Percentiles rank a stretch among this genome's conserved stretches.
Conservation (phyloP, 2,113 vertebrate species). For the Centropus bengalensis region DNA sequence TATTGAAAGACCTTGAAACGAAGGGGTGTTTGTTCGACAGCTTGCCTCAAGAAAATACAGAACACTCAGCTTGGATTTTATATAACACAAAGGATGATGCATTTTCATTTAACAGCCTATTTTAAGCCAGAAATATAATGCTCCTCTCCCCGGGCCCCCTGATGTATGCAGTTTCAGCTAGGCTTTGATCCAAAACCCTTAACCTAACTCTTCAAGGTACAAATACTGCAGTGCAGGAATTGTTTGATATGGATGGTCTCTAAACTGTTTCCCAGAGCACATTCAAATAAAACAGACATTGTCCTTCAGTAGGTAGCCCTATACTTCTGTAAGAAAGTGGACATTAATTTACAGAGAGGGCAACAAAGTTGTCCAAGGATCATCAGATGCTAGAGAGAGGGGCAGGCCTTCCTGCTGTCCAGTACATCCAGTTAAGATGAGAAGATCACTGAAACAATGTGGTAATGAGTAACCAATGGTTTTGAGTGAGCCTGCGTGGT, state of each 20-base stretch:
- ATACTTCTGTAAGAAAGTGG: neutral
- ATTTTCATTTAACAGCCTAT: conserved; percentile 43
- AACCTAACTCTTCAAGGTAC: neutral
- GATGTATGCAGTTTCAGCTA: conserved; percentile 11
- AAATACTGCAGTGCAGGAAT: neutral
- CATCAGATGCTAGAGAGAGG: neutral
- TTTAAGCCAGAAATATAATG: conserved; percentile 35
- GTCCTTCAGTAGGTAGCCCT: neutral
- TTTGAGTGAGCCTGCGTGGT: conserved; percentile 34
- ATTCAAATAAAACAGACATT: conserved; percentile 3
- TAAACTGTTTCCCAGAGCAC: conserved; percentile 32
- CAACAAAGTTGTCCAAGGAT: conserved; percentile 4
- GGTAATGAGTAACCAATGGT: conserved; percentile 76
- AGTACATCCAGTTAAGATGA: neutral
- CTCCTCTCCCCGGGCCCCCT: neutral
- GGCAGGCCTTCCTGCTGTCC: neutral
- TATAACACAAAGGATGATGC: conserved; percentile 39
- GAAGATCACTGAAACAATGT: conserved; percentile 29
- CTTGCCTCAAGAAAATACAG: conserved; percentile 30
- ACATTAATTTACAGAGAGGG: conserved; percentile 28
- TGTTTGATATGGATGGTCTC: conserved; percentile 19
- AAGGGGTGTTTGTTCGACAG: conserved; percentile 21
- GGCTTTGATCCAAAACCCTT: conserved; percentile 61
- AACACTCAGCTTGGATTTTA: neutral
- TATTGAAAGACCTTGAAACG: conserved; percentile 1